Evolutionary conservation across 2,888 invertebrate species (phyloP), one percentile per base, ranked within the genome.

Genomic region (Physocephala rufipes): DNA sequence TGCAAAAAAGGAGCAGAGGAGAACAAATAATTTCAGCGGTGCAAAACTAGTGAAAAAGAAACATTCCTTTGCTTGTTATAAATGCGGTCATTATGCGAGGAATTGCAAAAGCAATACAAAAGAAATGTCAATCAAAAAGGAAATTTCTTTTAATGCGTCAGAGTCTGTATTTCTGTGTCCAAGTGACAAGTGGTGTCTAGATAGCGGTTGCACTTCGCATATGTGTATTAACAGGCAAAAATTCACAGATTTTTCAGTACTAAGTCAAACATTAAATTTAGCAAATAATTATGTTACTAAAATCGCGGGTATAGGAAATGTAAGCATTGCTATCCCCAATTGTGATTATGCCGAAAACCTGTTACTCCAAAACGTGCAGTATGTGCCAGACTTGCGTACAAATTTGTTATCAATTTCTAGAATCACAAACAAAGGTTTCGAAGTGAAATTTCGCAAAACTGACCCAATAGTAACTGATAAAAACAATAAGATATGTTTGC

Each of bases 351-450:
- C 24, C 13, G 67, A 67, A 55, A 71, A 68, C 9, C 45, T 76
- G 28, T 69, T 55, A 13, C 51, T 75, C 4, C 69, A 74, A 16
- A 68, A 75, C 19, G 74, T 74, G 4, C 68, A 74, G n/a, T 72
- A 71, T 49, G 72, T 74, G 16, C 58, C 62, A n/a, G 71, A 72
- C 19, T 51, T 73, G 4, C 67, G 72, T 12, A 72, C 75, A 43
- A 77, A 75, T 70, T 69, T 75, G 16, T 59, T 76, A 28, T 76
- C 73, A 2, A 68, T 75, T 7, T 73, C 74, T 4, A 76, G 74
- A 71, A 73, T 73, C 21, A 74, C 71, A 74, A 72, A 53, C 58
- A 5, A 71, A 71, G 62, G 62, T 63, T n/a, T n/a, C n/a, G n/a
- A n/a, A n/a, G n/a, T n/a, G n/a, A n/a, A n/a, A n/a, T n/a, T n/a